These are phyloP conservation scores for Lottia scabra DNA, from an alignment of 2,888 invertebrate genomes.

Conservation along the genomic window DNA sequence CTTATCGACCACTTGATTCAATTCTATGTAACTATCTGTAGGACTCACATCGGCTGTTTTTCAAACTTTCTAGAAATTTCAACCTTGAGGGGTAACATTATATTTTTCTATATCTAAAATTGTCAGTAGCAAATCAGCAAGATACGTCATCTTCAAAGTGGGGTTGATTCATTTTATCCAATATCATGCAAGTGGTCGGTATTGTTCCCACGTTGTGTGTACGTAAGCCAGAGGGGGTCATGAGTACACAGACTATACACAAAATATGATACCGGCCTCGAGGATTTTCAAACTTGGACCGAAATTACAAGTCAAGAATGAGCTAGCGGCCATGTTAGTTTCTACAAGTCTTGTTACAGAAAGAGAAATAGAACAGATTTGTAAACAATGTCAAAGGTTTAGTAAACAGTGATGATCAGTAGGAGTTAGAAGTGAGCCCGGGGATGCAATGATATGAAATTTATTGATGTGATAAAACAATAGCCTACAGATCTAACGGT, in stretches of 20 bases:
- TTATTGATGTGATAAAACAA: conserved; percentile 9
- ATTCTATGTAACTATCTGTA: too few relatives aligned
- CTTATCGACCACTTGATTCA: not conserved
- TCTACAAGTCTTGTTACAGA: conserved; percentile 1
- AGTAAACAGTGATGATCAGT: conserved; percentile 17
- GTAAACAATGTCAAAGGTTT: conserved; percentile 20
- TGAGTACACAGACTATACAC: conserved; percentile 6
- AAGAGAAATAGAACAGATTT: conserved; percentile 5
- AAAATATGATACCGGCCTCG: not conserved
- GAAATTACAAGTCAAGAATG: conserved; percentile 6
- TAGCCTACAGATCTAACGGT: not conserved
- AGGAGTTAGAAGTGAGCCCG: conserved; percentile 17
- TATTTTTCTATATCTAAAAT: not conserved
- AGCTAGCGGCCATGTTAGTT: conserved; percentile 4
- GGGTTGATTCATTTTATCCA: conserved; percentile 1
- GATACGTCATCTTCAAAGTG: conserved; percentile 3
- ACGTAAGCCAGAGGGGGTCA: conserved; percentile 6
- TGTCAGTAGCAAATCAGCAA: not conserved
- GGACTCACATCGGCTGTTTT: not conserved
- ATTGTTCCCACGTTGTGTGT: conserved; percentile 7
- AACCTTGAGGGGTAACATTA: not conserved
- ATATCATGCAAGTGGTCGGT: conserved; percentile 2
- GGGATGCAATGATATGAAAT: conserved; percentile 16
- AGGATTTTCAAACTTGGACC: conserved; percentile 4
- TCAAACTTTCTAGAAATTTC: not conserved